Conservation (phyloP, 2,888 invertebrate genomes). For the Scelioninae gen. 1 region DNA sequence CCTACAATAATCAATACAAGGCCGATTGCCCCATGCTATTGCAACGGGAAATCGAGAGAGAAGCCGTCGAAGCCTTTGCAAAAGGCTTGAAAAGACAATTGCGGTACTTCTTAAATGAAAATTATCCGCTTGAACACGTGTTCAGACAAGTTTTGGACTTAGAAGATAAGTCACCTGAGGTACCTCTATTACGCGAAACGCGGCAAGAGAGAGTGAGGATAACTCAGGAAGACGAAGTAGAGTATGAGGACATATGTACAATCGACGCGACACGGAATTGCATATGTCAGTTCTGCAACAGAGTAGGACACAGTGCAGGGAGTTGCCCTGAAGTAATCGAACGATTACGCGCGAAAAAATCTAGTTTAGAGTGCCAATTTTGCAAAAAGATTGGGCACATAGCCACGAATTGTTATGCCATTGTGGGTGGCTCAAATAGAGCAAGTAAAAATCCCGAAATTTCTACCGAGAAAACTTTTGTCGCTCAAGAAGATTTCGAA, state of each 20-base stretch:
- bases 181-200: too few relatives aligned
- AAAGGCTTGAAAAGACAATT: slow-evolving; percentile 10
- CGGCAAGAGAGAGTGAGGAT: too few relatives aligned
- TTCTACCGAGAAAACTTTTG: too few relatives aligned
- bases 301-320: background rate
- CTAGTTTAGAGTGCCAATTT: too few relatives aligned
- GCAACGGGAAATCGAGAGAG: too few relatives aligned
- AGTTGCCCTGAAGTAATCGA: background rate
- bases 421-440: background rate
- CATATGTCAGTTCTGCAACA: background rate
- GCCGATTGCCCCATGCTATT: too few relatives aligned
- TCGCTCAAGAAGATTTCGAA: background rate
- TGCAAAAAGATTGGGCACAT: too few relatives aligned
- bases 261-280: too few relatives aligned
- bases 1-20: too few relatives aligned
- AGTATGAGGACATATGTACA: too few relatives aligned
- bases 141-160: slow-evolving; percentile 12
- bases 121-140: background rate
- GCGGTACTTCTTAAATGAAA: slow-evolving; percentile 14
- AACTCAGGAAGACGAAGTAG: too few relatives aligned
- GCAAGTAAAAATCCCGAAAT: background rate
- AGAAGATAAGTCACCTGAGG: background rate
- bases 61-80: slow-evolving; percentile 18
- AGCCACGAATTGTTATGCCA: too few relatives aligned
- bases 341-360: background rate